Percentiles rank a stretch among this genome's conserved stretches.
Conservation (phyloP, 2,888 invertebrate genomes). For the Callyntrura guangdongensis region DNA sequence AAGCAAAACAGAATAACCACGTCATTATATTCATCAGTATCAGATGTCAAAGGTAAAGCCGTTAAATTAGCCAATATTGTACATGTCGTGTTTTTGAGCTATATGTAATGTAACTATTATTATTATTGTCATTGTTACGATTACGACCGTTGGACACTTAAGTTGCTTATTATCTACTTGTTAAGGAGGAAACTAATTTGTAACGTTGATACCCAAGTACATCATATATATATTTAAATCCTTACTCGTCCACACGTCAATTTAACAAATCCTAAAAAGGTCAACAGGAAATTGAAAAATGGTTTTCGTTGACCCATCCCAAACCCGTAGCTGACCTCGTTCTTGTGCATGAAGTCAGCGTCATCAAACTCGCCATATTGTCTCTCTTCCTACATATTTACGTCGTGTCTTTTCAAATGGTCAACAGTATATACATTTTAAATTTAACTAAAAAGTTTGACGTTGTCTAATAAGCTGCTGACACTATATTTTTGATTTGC, state of each 20-base stretch:
- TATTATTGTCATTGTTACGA: not conserved
- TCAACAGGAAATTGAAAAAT: not conserved
- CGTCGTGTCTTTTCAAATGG: too few relatives aligned
- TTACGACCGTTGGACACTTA: not conserved
- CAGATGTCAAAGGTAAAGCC: conserved; percentile 25
- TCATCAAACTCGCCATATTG: too few relatives aligned
- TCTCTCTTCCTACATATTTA: too few relatives aligned
- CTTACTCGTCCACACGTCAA: conserved; percentile 5
- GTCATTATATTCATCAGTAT: conserved; percentile 4
- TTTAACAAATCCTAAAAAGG: conserved; percentile 13
- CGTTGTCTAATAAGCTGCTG: too few relatives aligned
- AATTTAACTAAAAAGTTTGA: too few relatives aligned
- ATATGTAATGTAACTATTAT: not conserved
- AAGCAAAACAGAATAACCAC: not conserved
- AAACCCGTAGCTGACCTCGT: too few relatives aligned
- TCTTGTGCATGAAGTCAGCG: too few relatives aligned
- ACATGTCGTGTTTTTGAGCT: conserved; percentile 31
- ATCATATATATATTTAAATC: not conserved
- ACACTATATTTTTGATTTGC: too few relatives aligned
- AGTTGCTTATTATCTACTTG: not conserved
- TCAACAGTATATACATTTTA: too few relatives aligned
- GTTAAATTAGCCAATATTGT: conserved; percentile 40
- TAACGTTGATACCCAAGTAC: not conserved
- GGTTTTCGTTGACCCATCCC: too few relatives aligned
- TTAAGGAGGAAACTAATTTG: conserved; percentile 1